Evolutionary conservation across 2,888 invertebrate genomes (phyloP).

Genomic region (Strigamia crassipes): DNA sequence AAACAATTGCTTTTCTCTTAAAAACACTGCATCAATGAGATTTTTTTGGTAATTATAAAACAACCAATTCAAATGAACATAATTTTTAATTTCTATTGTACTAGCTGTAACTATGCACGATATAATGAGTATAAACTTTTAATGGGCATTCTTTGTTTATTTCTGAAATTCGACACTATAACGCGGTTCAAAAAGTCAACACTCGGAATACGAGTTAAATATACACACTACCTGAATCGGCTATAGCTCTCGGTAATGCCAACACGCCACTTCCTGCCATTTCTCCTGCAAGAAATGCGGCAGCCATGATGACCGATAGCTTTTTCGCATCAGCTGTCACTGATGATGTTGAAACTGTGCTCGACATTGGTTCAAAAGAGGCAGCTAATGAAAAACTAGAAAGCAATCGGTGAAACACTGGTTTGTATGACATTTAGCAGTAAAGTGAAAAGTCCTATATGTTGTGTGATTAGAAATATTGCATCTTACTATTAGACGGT

Average conservation of each 20-base stretch:
- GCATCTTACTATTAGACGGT: not conserved
- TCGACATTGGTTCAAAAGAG: not conserved
- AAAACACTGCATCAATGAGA: no score
- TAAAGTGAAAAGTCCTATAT: no score
- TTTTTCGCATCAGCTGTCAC: constrained; percentile 49
- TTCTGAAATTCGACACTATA: no score
- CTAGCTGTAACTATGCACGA: no score
- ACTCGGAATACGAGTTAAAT: no score
- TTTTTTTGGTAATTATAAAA: no score
- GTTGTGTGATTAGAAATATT: not conserved
- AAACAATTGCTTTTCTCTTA: no score
- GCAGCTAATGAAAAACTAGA: not conserved
- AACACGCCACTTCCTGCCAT: constrained; percentile 76
- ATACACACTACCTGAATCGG: constrained; percentile 65
- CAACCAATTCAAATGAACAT: no score
- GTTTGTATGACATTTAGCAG: not conserved
- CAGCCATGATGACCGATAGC: constrained; percentile 63
- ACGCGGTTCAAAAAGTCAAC: not conserved
- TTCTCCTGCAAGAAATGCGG: constrained; percentile 70
- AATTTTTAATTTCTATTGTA: no score
- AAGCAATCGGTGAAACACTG: not conserved
- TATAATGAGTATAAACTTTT: no score
- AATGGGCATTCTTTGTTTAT: not conserved
- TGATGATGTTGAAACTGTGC: not conserved
- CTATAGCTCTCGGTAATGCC: constrained; percentile 69